Base-by-base conservation (phyloP, 1,140 invertebrate species). In the Eumeta japonica region DNA sequence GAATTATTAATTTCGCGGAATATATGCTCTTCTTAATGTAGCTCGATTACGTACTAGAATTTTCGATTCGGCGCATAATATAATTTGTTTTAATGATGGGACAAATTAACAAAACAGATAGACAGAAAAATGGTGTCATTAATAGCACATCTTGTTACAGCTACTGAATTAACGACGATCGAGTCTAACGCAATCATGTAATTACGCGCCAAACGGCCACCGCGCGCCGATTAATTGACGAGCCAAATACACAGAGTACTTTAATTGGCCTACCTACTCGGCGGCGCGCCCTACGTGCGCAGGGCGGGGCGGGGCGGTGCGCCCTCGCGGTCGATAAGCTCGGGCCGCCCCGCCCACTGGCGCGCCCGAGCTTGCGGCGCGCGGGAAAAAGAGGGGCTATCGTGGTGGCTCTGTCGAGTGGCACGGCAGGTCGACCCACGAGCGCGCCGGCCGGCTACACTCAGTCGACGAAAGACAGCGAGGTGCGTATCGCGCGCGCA, bases 131-230 rank as follows among this genome's bases (percentile, higher is more conserved):
- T 43, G 54, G 46, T 45, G 48, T 57, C 59, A 55, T 62, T 62
- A 62, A 71, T 58, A 62, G 46, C 35, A 46, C 28, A 50, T 51
- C 57, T 62, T 59, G 58, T 64, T 55, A 52, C 31, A 24, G 64
- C 64, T 70, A 70, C 65, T 53, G 67, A 66, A 64, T 67, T 72
- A 63, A 66, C 56, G 57, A 61, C 56, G 50, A 48, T 34, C 48
- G 42, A 40, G 44, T 24, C 53, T 42, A 46, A 57, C 45, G 55
- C 54, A 50, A 56, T 61, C 57, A 56, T 55, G 55, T 63, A 58
- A 65, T 65, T 67, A 62, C 43, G 50, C 52, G 45, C 52, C 48
- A 52, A 55, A 24, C 20, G 20, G 5, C n/a, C 20, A n/a, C n/a
- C 20, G 20, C 20, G 5, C 20, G 20, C n/a, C 20, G 20, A 24